phyloP scores from a whole-genome alignment of 2,113 vertebrate species.

The Azemiops feae region DNA sequence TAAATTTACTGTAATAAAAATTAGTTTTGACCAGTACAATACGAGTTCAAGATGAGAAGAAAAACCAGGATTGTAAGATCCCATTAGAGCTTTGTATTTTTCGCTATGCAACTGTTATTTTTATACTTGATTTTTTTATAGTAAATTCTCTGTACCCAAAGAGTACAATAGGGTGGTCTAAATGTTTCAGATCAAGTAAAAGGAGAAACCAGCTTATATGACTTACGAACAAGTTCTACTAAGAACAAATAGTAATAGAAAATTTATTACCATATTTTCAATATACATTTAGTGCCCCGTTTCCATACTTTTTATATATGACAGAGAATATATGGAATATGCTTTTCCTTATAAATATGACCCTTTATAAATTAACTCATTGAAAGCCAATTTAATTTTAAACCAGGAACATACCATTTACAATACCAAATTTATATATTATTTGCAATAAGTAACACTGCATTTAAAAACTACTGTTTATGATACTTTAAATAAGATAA shows the following conservation, averaged over 20 bases:
- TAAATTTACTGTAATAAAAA: neutral
- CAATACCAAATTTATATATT: neutral
- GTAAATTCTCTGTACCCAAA: neutral
- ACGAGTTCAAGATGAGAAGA: neutral
- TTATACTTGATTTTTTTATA: neutral
- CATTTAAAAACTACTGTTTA: neutral
- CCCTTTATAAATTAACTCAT: neutral
- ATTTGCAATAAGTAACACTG: neutral
- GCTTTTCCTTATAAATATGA: neutral
- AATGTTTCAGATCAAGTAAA: neutral
- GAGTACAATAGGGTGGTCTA: neutral
- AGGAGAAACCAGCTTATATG: neutral
- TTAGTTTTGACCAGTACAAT: neutral
- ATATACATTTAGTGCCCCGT: neutral
- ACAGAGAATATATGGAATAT: neutral
- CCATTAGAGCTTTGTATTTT: neutral
- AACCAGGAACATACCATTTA: neutral
- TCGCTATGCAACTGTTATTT: neutral
- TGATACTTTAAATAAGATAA: neutral
- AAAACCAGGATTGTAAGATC: neutral
- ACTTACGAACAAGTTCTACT: neutral
- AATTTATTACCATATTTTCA: neutral
- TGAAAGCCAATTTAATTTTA: neutral
- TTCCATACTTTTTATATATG: neutral
- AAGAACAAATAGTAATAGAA: neutral